A percentile compares a stretch with the other conserved stretches of the same genome.
These are phyloP conservation scores for Sandelia bainsii DNA, from an alignment of 2,797 vertebrate species.

Conservation along the genomic window DNA sequence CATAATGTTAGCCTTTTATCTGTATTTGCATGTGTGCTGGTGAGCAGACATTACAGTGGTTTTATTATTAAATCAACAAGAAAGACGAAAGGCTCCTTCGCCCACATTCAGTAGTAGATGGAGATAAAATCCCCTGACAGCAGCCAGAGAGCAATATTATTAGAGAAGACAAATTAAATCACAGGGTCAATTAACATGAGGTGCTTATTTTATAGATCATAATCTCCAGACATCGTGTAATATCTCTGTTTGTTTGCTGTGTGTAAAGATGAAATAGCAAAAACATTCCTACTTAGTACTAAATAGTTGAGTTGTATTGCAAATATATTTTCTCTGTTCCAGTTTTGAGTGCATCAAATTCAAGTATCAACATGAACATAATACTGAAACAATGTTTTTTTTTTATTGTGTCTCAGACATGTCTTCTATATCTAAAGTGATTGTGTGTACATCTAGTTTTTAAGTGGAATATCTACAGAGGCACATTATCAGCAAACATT, in stretches of 20 bases:
- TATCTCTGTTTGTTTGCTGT: conserved; percentile 26
- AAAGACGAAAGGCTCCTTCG: conserved; percentile 65
- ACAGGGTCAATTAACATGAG: conserved; percentile 48
- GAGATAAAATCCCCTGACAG: conserved; percentile 59
- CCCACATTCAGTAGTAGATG: conserved; percentile 50
- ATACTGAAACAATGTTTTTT: too few species aligned
- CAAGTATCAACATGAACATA: too few species aligned
- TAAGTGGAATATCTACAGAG: too few species aligned
- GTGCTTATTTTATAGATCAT: conserved; percentile 36
- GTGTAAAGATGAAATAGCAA: conserved; percentile 14
- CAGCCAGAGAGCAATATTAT: conserved; percentile 53
- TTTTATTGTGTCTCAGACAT: too few species aligned
- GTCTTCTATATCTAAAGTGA: too few species aligned
- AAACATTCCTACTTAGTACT: not conserved
- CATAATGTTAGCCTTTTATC: not conserved
- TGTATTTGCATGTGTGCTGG: conserved; percentile 35
- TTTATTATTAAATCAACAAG: conserved; percentile 72
- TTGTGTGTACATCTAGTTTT: too few species aligned
- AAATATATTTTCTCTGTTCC: not conserved
- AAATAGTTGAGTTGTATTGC: not conserved
- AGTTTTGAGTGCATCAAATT: not conserved
- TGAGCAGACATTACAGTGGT: conserved; percentile 41
- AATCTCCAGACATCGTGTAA: conserved; percentile 24
- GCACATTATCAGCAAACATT: too few species aligned
- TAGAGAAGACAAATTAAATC: conserved; percentile 54